phyloP scores from a whole-genome alignment of 2,888 invertebrate genomes.

The Melipona beecheii region DNA sequence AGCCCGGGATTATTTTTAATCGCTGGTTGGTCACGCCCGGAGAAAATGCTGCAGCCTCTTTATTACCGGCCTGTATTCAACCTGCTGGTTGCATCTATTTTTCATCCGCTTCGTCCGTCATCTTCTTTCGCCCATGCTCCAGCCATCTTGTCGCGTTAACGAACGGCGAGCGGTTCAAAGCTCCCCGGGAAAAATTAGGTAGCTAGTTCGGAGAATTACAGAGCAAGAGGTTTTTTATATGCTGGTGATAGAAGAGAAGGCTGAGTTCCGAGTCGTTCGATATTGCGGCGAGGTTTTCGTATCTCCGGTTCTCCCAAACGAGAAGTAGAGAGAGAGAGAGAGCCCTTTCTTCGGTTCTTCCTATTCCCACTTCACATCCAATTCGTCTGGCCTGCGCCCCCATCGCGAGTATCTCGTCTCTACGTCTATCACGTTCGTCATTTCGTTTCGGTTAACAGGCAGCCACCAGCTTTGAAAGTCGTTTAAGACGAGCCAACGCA shows the following conservation, averaged over 20 bases:
- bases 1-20: slow-evolving; percentile 70
- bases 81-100: slow-evolving; percentile 46
- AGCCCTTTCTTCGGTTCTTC: slow-evolving; percentile 42
- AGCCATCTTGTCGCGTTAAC: neutral
- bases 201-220: neutral
- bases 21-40: slow-evolving; percentile 13
- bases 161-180: neutral
- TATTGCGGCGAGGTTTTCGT: slow-evolving; percentile 12
- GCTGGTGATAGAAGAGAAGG: neutral
- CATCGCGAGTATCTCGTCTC: slow-evolving; percentile 69
- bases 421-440: slow-evolving; percentile 70
- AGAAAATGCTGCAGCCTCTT: slow-evolving; percentile 29
- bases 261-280: neutral
- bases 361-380: slow-evolving; percentile 50
- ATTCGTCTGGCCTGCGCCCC: slow-evolving; percentile 60
- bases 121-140: neutral
- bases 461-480: slow-evolving; percentile 75
- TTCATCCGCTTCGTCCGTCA: slow-evolving; percentile 43
- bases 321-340: slow-evolving; percentile 35
- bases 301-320: slow-evolving; percentile 26
- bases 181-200: neutral
- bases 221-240: neutral
- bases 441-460: slow-evolving; percentile 76
- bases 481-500: slow-evolving; percentile 70
- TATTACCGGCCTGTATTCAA: slow-evolving; percentile 60